Base-by-base conservation (phyloP, 2,797 vertebrate species). In the Sternarchorhynchus goeldii region DNA sequence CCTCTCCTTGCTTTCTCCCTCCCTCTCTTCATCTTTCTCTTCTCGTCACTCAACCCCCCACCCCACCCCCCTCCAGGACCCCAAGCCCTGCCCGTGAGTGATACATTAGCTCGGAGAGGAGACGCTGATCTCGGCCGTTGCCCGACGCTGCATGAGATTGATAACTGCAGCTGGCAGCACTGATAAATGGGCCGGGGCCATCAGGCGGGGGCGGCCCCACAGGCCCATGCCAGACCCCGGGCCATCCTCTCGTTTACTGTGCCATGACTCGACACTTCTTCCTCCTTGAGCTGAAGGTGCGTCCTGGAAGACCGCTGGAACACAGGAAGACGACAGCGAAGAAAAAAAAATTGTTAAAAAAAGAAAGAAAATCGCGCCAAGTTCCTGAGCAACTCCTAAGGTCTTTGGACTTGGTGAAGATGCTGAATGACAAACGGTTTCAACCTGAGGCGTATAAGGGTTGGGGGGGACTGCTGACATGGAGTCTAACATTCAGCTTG, bases 161-260 rank as follows among this genome's bases (percentile, higher is more conserved):
- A 80, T 78, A 80, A 83, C 74, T 75, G 81, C 78, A 75, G 39
- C 66, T 64, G 78, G 71, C 74, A 71, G 71, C 71, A 39, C 73
- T 53, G 71, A 83, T 80, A 80, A 82, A 85, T 32, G 29, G 31
- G 57, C 77, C 70, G 73, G 63, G 77, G 36, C 66, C 81, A 83
- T 78, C 73, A 76, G 72, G 81, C 65, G 73, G 1, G 65, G 57
- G 77, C 76, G 31, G 69, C 75, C 75, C 77, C 65, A 1, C 25
- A 25, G 57, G 16, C 21, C 74, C 84, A 63, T 53, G 63, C 73
- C 67, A 73, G 64, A 50, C 69, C 62, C 71, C 68, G 77, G 81
- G 78, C 78, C 70, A 21, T 76, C 79, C 77, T 81, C 39, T 76
- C 79, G 83, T 85, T 82, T 78, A 83, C 36, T 81, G 79, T n/a